Evolutionary conservation across 2,113 vertebrate species (phyloP).

Genomic region (Pygathrix nemaeus): DNA sequence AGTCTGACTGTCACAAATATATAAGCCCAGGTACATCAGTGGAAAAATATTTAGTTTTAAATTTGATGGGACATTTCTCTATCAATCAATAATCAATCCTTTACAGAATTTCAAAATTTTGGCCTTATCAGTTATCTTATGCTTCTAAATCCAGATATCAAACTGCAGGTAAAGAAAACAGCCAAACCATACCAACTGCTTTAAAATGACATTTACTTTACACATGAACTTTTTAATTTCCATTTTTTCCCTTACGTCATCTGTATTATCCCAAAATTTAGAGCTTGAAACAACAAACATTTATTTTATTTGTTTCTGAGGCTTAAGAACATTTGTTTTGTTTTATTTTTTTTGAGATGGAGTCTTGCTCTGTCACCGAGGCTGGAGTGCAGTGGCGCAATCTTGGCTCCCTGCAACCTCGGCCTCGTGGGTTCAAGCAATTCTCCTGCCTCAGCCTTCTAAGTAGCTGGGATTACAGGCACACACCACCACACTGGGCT

Average conservation of each 20-base stretch:
- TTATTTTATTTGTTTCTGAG: neutral
- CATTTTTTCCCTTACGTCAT: neutral
- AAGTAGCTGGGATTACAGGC: too few species aligned
- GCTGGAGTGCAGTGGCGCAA: too few species aligned
- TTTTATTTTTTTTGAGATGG: too few species aligned
- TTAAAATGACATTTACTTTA: neutral
- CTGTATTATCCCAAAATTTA: neutral
- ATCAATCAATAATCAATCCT: neutral
- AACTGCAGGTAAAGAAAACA: neutral
- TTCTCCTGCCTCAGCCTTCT: too few species aligned
- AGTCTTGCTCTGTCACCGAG: too few species aligned
- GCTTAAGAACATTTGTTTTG: neutral
- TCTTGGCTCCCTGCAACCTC: too few species aligned
- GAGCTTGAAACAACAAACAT: neutral
- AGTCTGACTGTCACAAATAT: neutral
- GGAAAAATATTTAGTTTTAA: neutral
- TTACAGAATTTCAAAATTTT: neutral
- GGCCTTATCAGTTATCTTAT: neutral
- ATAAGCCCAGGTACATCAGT: neutral
- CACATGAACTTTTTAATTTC: neutral
- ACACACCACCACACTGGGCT: fast-evolving
- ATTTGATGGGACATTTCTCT: neutral
- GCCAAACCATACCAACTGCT: neutral
- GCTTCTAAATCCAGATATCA: neutral
- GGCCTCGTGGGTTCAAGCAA: too few species aligned